These are phyloP conservation scores for Onthophagus sagittarius DNA, from an alignment of 2,888 invertebrate species.

Conservation along the genomic window DNA sequence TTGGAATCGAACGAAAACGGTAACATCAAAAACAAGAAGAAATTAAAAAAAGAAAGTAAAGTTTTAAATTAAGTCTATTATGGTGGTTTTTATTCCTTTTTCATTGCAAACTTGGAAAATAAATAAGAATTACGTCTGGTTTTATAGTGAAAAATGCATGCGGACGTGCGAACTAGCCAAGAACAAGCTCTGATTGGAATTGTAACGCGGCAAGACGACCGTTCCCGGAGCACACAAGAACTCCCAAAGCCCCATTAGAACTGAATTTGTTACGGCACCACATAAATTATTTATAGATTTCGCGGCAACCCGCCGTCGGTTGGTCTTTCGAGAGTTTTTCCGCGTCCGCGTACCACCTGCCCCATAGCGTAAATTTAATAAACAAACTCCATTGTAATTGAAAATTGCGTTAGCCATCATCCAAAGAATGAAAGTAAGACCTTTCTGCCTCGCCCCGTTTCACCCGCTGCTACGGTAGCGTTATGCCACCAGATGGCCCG, in stretches of 20 bases:
- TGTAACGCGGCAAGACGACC: conserved; percentile 4
- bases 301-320: not conserved
- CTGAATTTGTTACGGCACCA: conserved; percentile 8
- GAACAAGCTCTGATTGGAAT: conserved; percentile 10
- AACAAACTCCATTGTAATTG: not conserved
- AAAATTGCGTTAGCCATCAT: not conserved
- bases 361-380: not conserved
- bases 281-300: conserved; percentile 12
- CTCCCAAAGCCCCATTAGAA: conserved; percentile 9
- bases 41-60: not conserved
- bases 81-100: not conserved
- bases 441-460: not conserved
- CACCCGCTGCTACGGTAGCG: not conserved
- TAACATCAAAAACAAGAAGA: too few species aligned
- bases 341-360: not conserved
- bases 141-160: not conserved
- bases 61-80: not conserved
- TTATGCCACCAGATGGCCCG: not conserved
- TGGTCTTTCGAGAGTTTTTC: not conserved
- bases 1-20: too few species aligned
- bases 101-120: not conserved
- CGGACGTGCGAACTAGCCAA: conserved; percentile 4
- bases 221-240: conserved; percentile 7
- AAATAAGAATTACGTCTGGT: not conserved
- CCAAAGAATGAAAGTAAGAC: not conserved